These are phyloP conservation scores for Ophraella communa DNA, from an alignment of 2,888 invertebrate genomes.

Conservation along the genomic window DNA sequence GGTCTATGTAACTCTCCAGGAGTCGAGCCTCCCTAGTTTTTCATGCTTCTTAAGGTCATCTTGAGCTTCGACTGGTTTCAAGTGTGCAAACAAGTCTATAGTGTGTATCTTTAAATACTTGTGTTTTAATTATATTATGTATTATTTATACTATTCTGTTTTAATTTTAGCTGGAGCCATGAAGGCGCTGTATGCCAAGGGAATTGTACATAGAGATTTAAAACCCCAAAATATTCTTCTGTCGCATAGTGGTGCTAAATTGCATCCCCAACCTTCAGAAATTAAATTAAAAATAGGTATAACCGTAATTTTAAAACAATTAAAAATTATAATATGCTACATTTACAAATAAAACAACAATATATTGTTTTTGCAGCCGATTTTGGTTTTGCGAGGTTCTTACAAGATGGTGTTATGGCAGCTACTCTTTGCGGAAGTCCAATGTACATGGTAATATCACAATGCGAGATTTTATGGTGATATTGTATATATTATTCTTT, in stretches of 20 bases:
- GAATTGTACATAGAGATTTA: constrained; percentile 97
- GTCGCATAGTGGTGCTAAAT: constrained; percentile 77
- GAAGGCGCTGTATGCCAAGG: constrained; percentile 96
- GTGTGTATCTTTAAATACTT: too few species aligned
- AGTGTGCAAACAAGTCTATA: too few species aligned
- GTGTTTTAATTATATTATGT: too few species aligned
- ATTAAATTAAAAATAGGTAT: constrained; percentile 95
- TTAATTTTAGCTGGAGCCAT: constrained; percentile 84
- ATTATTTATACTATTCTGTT: too few species aligned
- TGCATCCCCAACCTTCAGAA: constrained; percentile 77
- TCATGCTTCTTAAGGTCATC: too few species aligned
- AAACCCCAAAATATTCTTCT: constrained; percentile 99
- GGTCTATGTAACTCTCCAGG: too few species aligned
- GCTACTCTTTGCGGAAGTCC: constrained; percentile 99
- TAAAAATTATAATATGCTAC: too few species aligned
- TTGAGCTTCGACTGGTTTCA: too few species aligned
- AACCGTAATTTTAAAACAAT: too few species aligned
- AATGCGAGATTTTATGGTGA: neutral
- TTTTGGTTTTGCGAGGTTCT: constrained; percentile 98
- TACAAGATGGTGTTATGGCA: constrained; percentile 99
- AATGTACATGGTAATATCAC: constrained; percentile 92
- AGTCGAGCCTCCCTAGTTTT: too few species aligned
- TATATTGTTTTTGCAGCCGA: constrained; percentile 73
- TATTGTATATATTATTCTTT: neutral
- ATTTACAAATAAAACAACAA: too few species aligned